phyloP scores from a whole-genome alignment of 2,888 invertebrate genomes.

The Drosophila maculinotata region DNA sequence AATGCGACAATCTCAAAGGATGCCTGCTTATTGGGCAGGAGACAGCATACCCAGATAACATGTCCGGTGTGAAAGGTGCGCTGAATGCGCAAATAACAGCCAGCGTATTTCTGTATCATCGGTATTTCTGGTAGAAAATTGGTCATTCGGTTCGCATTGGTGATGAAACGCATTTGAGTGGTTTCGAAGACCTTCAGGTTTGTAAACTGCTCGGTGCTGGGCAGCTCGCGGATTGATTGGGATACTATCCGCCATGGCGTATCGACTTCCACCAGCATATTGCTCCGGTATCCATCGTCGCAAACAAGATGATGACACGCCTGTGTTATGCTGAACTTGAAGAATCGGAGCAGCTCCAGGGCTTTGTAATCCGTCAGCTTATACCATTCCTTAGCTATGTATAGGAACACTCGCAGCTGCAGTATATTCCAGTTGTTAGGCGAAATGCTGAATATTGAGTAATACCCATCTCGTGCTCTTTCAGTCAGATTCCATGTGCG shows the following conservation, averaged over 20 bases:
- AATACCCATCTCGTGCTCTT: conserved; percentile 2
- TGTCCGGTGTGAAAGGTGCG: conserved; percentile 1
- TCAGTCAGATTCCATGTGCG: rapidly evolving
- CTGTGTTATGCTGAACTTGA: background rate
- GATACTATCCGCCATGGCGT: conserved; percentile 31
- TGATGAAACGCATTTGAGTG: background rate
- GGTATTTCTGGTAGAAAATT: background rate
- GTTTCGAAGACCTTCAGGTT: background rate
- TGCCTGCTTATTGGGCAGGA: background rate
- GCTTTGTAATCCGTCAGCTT: conserved; percentile 34
- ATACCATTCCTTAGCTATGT: conserved; percentile 16
- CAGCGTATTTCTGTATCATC: background rate
- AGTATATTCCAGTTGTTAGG: background rate
- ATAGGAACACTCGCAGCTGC: conserved; percentile 14
- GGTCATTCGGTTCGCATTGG: background rate
- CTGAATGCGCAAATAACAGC: conserved; percentile 41
- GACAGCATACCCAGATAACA: conserved; percentile 4
- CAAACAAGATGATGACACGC: conserved; percentile 24
- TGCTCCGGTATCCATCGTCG: rapidly evolving
- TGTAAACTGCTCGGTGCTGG: background rate
- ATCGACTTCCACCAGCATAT: conserved; percentile 30
- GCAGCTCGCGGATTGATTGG: conserved; percentile 21
- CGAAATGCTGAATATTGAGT: background rate
- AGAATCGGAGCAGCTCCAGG: conserved; percentile 28
- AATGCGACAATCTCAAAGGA: conserved; percentile 14